Evolutionary conservation across 2,113 vertebrate genomes (phyloP).

Genomic region (Megaceryle torquata): DNA sequence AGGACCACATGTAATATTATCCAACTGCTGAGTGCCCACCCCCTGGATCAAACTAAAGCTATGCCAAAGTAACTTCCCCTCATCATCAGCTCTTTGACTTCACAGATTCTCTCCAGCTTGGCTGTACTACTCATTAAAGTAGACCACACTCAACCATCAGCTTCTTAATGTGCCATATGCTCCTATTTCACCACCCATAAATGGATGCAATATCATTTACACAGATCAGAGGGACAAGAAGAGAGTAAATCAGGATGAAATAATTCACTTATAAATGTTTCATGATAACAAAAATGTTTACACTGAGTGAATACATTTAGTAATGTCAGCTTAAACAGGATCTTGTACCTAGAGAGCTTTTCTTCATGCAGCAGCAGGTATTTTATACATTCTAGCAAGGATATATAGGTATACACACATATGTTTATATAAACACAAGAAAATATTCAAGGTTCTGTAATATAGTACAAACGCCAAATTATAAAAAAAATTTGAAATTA

Average conservation of each 20-base stretch:
- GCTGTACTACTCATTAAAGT: background rate
- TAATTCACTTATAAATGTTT: background rate
- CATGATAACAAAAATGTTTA: background rate
- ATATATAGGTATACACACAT: background rate
- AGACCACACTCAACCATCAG: background rate
- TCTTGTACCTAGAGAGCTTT: background rate
- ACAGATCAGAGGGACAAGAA: background rate
- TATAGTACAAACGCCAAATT: slow-evolving; percentile 28
- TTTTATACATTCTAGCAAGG: background rate
- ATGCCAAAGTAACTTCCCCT: background rate
- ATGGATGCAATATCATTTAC: background rate
- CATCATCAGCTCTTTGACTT: background rate
- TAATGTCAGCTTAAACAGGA: background rate
- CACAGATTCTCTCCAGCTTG: background rate
- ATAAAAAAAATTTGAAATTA: slow-evolving; percentile 61
- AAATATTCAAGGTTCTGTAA: slow-evolving; percentile 37
- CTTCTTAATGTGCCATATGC: background rate
- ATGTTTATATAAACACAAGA: background rate
- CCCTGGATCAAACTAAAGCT: background rate
- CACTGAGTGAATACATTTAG: background rate
- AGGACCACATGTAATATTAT: background rate
- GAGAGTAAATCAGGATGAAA: background rate
- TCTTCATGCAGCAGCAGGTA: background rate
- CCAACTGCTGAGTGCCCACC: background rate
- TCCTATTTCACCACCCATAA: background rate